These are phyloP conservation scores for Cathartes aura DNA, from an alignment of 2,113 vertebrate species.

Conservation along the genomic window DNA sequence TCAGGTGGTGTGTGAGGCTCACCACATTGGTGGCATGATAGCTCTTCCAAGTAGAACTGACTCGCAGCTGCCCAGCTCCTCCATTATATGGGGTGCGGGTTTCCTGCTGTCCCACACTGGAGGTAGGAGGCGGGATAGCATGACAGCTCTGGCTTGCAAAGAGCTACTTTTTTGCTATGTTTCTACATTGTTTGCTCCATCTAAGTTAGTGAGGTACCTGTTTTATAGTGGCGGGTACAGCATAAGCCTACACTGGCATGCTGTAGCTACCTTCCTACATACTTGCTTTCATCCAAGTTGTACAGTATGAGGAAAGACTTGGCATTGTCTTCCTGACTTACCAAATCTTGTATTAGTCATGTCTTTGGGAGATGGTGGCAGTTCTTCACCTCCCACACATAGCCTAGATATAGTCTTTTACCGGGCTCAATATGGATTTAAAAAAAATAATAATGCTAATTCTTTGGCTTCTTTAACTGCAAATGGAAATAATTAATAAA, in stretches of 20 bases:
- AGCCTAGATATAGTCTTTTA: conserved; percentile 55
- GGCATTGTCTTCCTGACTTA: conserved; percentile 65
- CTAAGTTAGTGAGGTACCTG: background rate
- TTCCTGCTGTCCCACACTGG: background rate
- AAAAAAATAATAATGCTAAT: background rate
- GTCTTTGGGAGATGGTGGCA: conserved; percentile 63
- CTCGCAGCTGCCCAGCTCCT: background rate
- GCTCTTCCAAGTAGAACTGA: background rate
- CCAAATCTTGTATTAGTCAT: conserved; percentile 60
- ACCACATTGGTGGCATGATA: background rate
- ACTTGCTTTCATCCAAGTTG: conserved; percentile 33
- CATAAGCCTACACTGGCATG: background rate
- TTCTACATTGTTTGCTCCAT: background rate
- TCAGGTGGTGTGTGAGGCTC: background rate
- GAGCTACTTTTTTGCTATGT: background rate
- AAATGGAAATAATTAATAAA: conserved; percentile 38
- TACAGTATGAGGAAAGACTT: conserved; percentile 48
- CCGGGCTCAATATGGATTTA: background rate
- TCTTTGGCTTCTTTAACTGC: background rate
- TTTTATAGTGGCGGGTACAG: background rate
- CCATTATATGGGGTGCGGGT: fast-evolving
- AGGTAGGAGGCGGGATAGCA: background rate
- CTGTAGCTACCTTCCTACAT: conserved; percentile 23
- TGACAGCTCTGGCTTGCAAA: background rate
- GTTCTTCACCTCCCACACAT: conserved; percentile 44